phyloP scores from a whole-genome alignment of 2,797 vertebrate genomes.

The Vespertilio murinus region DNA sequence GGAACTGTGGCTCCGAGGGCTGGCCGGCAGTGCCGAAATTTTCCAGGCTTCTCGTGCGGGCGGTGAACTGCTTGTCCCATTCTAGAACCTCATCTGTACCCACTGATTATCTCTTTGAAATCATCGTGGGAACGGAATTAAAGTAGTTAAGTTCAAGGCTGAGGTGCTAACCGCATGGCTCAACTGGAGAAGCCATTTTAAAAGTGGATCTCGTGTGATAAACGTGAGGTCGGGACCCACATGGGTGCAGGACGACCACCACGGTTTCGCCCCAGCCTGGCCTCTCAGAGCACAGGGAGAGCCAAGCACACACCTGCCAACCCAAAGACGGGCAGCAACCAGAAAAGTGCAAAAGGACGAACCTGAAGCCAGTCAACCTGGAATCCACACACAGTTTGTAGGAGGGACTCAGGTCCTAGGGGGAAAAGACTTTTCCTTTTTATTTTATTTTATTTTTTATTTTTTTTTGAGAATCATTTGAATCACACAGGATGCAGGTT shows the following conservation, averaged over 20 bases:
- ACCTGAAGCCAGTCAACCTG: no score
- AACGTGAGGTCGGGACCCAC: neutral
- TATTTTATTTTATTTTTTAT: neutral
- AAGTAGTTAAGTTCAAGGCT: slow-evolving; percentile 76
- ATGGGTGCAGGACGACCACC: neutral
- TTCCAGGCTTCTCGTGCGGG: neutral
- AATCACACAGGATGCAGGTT: neutral
- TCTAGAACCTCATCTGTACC: slow-evolving; percentile 52
- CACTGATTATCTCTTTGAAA: slow-evolving; percentile 62
- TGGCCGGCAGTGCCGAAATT: neutral
- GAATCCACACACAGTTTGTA: neutral
- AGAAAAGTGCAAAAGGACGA: neutral
- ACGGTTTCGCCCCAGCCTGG: neutral
- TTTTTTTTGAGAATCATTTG: neutral
- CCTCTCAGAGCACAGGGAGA: neutral
- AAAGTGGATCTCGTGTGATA: slow-evolving; percentile 51
- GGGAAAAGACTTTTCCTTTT: neutral
- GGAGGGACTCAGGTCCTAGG: neutral
- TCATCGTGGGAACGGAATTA: slow-evolving; percentile 79
- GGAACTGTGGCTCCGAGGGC: neutral
- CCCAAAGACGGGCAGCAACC: neutral
- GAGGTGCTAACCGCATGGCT: slow-evolving; percentile 83
- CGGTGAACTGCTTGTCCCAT: neutral
- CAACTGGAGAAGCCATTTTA: slow-evolving; percentile 72
- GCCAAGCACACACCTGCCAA: neutral